Evolutionary conservation across 1,140 invertebrate species (phyloP), one percentile per base, ranked within the genome.

Genomic region (Rhizoglyphus robini): DNA sequence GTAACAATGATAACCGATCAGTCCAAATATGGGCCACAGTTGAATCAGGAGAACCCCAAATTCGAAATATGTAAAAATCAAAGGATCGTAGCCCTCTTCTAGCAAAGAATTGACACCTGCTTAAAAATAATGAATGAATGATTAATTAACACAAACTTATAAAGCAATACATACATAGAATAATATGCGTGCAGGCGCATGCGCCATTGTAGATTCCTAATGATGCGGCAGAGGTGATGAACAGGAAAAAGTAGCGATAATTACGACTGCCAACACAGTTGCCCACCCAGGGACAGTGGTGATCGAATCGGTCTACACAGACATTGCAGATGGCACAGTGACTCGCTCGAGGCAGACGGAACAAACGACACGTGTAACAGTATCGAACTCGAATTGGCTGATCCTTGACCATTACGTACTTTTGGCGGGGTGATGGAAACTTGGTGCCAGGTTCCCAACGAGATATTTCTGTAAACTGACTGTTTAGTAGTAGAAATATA

Each of bases 241-340:
- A 58, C 1, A 58, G 2, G 25, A 18, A 58, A 58, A 58, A 58
- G 15, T 18, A 29, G 1, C 54, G 54, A 34, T 58, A 58, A 73
- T 90, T 90, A 47, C 83, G 81, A 20, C 90, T 75, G 1, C 88
- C 88, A 11, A 96, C 88, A 75, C 91, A 96, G 73, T 94, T 94
- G 74, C 92, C 90, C 69, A 96, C 90, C 72, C 92, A 94, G 0
- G 90, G 89, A 74, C 91, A 96, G 71, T 96, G 91, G 75, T 96
- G 91, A 73, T 96, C 91, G 71, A 94, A 93, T 73, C 90, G 88
- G 0, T 85, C 84, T 1, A 96, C 88, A 74, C 90, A 96, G 67
- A 90, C 82, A 73, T 92, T 90, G 75, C 91, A 95, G 49, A 90
- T 84, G 47, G 88, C 81, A 71, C 90, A 94, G 74, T 95, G 91